A percentile compares a stretch with the other conserved stretches of the same genome.
These are phyloP conservation scores for Callopanchax toddi DNA, from an alignment of 2,113 vertebrate genomes.

Conservation along the genomic window DNA sequence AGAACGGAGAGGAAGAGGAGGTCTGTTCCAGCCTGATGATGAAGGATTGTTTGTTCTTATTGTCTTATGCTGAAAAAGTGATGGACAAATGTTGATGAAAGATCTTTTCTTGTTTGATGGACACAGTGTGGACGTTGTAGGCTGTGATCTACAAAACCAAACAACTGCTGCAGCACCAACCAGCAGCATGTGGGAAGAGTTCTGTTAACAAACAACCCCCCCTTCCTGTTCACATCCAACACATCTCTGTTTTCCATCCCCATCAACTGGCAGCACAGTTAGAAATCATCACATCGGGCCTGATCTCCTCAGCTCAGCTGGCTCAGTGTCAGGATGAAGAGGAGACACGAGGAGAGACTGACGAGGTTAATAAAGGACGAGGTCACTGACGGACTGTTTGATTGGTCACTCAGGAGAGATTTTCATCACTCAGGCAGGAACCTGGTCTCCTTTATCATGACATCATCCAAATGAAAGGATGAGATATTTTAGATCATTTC, in stretches of 20 bases:
- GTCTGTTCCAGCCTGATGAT: too few relatives aligned
- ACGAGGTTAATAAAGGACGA: slow-evolving; percentile 67
- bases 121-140: too few relatives aligned
- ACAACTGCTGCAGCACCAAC: slow-evolving; percentile 44
- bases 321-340: slow-evolving; percentile 47
- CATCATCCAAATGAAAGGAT: slow-evolving; percentile 21
- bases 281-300: slow-evolving; percentile 61
- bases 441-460: slow-evolving; percentile 27
- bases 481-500: slow-evolving; percentile 19
- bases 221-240: slow-evolving; percentile 37
- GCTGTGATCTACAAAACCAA: too few relatives aligned
- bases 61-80: too few relatives aligned
- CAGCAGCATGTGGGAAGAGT: slow-evolving; percentile 61
- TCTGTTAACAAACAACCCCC: slow-evolving; percentile 57
- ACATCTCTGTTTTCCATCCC: slow-evolving; percentile 57
- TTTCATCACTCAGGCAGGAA: too few relatives aligned
- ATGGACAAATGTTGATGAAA: too few relatives aligned
- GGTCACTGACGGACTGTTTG: slow-evolving; percentile 40
- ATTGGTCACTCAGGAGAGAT: too few relatives aligned
- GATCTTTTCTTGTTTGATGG: too few relatives aligned
- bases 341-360: slow-evolving; percentile 41
- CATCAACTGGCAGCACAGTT: slow-evolving; percentile 59
- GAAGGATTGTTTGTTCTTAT: too few relatives aligned
- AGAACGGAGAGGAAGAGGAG: too few relatives aligned
- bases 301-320: slow-evolving; percentile 53